These are phyloP conservation scores for Actinemys pallida DNA, from an alignment of 2,113 vertebrate genomes.

Conservation along the genomic window DNA sequence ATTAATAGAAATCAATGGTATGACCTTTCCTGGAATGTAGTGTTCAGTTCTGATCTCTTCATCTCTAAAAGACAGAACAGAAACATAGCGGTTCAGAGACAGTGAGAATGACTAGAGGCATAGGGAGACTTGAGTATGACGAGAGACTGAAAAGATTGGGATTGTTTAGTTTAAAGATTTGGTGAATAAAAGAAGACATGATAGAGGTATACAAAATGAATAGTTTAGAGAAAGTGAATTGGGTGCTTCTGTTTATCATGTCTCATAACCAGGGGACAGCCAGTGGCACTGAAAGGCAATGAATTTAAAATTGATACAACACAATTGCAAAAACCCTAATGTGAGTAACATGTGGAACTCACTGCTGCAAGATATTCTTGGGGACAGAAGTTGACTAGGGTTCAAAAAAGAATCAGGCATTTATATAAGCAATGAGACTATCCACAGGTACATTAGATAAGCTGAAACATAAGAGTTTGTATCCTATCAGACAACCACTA, in stretches of 20 bases:
- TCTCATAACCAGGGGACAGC: conserved; percentile 7
- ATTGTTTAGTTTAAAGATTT: conserved; percentile 55
- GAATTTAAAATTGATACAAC: neutral
- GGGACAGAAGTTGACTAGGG: accelerated
- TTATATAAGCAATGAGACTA: neutral
- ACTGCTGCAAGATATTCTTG: neutral
- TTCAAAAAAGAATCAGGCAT: neutral
- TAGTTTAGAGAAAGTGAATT: conserved; percentile 47
- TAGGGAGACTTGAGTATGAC: conserved; percentile 43
- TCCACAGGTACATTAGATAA: neutral
- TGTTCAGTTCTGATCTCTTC: neutral
- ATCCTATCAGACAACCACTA: neutral
- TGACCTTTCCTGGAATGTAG: conserved; percentile 12
- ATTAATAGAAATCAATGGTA: neutral
- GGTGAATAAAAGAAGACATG: conserved; percentile 46
- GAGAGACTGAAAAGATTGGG: conserved; percentile 57
- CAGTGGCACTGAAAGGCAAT: neutral
- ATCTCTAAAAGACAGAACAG: conserved; percentile 35
- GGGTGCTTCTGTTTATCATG: conserved; percentile 35
- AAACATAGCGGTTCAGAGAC: conserved; percentile 15
- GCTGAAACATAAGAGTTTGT: too few relatives aligned
- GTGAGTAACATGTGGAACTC: neutral
- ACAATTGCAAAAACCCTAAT: neutral
- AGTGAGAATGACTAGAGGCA: conserved; percentile 18
- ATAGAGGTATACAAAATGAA: conserved; percentile 39